Base-by-base conservation (phyloP, 37 sponge, comb jelly and placozoan genomes). In the Chondrosia reniformis region DNA sequence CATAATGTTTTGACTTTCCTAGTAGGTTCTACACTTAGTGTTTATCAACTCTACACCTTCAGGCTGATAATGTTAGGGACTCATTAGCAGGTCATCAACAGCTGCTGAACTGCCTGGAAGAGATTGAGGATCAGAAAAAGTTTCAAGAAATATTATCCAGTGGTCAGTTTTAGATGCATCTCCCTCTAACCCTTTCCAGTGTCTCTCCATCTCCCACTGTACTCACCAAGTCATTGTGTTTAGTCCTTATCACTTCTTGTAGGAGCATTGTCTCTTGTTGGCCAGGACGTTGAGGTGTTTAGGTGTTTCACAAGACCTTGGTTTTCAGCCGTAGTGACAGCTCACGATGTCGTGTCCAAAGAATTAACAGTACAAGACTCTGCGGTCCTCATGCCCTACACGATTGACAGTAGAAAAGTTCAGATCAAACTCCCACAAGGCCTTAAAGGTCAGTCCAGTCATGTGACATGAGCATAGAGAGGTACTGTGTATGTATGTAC, bases 41-140 rank as follows among this genome's bases (percentile, higher is more conserved):
- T n/a, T n/a, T n/a, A n/a, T n/a, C n/a, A n/a, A 30, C 36, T 46
- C 27, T 9, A 24, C 39, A 0, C 2, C 7, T 45, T 10, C 63
- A 89, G 84, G 52, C 81, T 27, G 44, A 71, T 37, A 79, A 80
- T 17, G 89, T 84, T 19, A 80, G 67, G 69, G 63, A 39, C 19
- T 76, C 84, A 2, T 76, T 89, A 25, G 49, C 81, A 17, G 76
- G 80, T 38, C 89, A 89, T 31, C 75, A 81, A 3, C 61, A 76
- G 71, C 79, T 89, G 78, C 45, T 89, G 19, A 61, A 75, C 19
- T 84, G 80, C 24, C 78, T 89, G 1, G 55, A 69, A 17, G 75
- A 89, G 59, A 80, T 81, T 81, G 89, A 89, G 66, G 82, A 80
- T 27, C 24, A 43, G 30, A 55, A 73, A 55, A 21, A 38, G 17